Evolutionary conservation across 2,797 vertebrate genomes (phyloP).

Genomic region (Carapus acus): DNA sequence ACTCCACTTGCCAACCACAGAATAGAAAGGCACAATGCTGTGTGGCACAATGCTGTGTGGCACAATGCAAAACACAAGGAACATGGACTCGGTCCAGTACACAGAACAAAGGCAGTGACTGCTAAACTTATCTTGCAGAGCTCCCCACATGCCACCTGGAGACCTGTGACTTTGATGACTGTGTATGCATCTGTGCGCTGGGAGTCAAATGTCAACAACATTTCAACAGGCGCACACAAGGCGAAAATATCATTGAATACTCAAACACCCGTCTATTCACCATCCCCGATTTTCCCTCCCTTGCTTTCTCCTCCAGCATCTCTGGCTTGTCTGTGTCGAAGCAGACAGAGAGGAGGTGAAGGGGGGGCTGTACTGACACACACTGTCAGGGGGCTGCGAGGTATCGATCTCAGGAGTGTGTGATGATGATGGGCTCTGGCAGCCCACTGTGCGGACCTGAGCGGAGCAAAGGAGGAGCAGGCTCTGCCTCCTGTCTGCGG

Average conservation of each 20-base stretch:
- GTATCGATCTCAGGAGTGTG: conserved; percentile 71
- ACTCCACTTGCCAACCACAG: conserved; percentile 22
- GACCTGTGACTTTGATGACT: too few species aligned
- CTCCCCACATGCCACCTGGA: too few species aligned
- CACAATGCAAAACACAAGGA: too few species aligned
- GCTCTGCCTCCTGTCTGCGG: conserved; percentile 45
- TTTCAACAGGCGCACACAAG: conserved; percentile 1
- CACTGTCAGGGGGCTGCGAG: conserved; percentile 61
- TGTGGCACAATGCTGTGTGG: too few species aligned
- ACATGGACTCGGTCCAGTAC: too few species aligned
- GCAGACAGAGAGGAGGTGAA: neutral
- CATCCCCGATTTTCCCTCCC: conserved; percentile 13
- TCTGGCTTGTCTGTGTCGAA: neutral
- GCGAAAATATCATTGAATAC: conserved; percentile 2
- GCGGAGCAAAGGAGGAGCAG: conserved; percentile 56
- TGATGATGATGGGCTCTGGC: conserved; percentile 74
- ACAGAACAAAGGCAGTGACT: too few species aligned
- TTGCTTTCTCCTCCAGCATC: conserved; percentile 11
- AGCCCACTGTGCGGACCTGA: conserved; percentile 55
- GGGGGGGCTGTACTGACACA: conserved; percentile 45
- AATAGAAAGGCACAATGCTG: conserved; percentile 30
- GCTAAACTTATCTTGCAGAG: too few species aligned
- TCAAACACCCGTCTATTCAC: conserved; percentile 6
- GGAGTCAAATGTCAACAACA: neutral
- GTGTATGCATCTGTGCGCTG: too few species aligned